phyloP scores from a whole-genome alignment of 2,888 invertebrate genomes.

The Bimastos eiseni region DNA sequence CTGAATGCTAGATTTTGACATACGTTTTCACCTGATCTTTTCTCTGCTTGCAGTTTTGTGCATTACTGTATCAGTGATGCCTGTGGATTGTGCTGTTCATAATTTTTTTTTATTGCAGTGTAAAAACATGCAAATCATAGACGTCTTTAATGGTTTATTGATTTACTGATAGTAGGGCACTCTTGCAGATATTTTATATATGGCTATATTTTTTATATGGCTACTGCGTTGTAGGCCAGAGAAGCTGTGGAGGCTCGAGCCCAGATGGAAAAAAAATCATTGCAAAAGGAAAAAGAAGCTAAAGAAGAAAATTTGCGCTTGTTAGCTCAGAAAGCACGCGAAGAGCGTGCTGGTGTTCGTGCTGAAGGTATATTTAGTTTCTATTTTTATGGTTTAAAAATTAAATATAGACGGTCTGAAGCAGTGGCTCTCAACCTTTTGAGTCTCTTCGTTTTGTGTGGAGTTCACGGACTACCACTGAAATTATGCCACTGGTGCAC shows the following conservation, averaged over 20 bases:
- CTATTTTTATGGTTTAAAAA: neutral
- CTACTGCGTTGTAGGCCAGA: slow-evolving; percentile 69
- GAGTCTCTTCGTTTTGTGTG: too few relatives aligned
- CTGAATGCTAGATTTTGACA: too few relatives aligned
- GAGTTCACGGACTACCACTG: too few relatives aligned
- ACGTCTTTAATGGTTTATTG: neutral
- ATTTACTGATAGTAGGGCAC: slow-evolving; percentile 30
- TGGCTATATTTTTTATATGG: too few relatives aligned
- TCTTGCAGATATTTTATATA: neutral
- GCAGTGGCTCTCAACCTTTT: too few relatives aligned
- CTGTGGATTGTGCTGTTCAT: neutral
- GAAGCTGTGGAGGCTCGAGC: slow-evolving; percentile 96
- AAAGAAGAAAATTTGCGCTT: slow-evolving; percentile 91
- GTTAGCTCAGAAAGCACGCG: slow-evolving; percentile 91
- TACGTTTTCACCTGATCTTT: neutral
- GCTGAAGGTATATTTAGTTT: slow-evolving; percentile 47
- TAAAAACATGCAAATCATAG: too few relatives aligned
- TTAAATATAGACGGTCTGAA: neutral
- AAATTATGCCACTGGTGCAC: too few relatives aligned
- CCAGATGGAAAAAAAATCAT: slow-evolving; percentile 90
- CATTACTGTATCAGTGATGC: neutral
- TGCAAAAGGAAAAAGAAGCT: slow-evolving; percentile 96
- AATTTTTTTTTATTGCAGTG: neutral
- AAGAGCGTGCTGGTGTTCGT: slow-evolving; percentile 85
- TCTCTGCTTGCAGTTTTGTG: neutral